Evolutionary conservation across 2,113 vertebrate species (phyloP), one percentile per base, ranked within the genome.

Genomic region (Eublepharis macularius): DNA sequence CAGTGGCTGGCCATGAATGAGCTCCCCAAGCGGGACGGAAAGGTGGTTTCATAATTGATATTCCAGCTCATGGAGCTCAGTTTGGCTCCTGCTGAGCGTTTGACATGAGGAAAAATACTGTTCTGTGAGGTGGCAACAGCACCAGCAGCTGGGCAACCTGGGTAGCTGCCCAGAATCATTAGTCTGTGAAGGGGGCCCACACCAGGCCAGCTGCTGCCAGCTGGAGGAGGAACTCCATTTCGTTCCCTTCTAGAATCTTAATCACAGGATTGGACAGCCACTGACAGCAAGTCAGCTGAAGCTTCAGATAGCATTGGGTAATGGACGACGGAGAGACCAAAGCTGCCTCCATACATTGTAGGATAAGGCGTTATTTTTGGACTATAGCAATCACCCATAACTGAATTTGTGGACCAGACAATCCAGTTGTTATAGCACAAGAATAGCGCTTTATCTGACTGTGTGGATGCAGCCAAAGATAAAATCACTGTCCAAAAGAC

Each of bases 71-170:
- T 4, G 32, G 13, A 72, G 43, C 70, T 63, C 41, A 26, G 63
- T 45, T 34, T 60, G 39, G 29, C 39, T 60, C 21, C 65, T 6
- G 65, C 51, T 17, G 49, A 70, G 76, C 49, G 77, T 70, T 49
- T 63, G 36, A n/a, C 41, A 65, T 6, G 21, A 49, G 45, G 41
- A 26, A 73, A 63, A 70, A 85, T 72, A 29, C 60, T 79, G 45
- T 79, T 19, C 54, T 39, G 26, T n/a, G 51, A 66, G 74, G 29
- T 77, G 39, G 66, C 80, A 77, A 57, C 86, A 6, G 39, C 11
- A 72, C 47, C 66, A 70, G 83, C 74, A 85, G 83, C 74, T 69
- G 74, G 74, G 60, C 41, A 49, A 76, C n/a, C 34, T 84, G 82
- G 72, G 83, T 36, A 54, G 29, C 10, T 78, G 65, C 83, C 83